Evolutionary conservation across 1,140 invertebrate species (phyloP).

Genomic region (Drosophila nigrodunni): DNA sequence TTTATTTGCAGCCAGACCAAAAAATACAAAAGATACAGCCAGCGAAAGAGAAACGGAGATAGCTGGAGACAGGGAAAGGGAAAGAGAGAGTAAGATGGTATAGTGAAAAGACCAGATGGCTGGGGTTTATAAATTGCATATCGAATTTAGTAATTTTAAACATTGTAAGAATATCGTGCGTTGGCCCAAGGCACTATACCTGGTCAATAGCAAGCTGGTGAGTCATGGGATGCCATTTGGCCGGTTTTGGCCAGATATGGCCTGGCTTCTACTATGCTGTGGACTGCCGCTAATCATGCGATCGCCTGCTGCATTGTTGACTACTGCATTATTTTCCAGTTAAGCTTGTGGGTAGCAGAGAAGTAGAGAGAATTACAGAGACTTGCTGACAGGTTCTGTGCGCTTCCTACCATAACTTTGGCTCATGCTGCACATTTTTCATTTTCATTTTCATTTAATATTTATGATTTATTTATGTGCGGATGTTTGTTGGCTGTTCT

Average conservation of each 20-base stretch:
- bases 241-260: background rate
- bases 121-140: slow-evolving; percentile 77
- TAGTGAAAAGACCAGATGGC: background rate
- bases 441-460: slow-evolving; percentile 80
- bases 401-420: slow-evolving; percentile 59
- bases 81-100: background rate
- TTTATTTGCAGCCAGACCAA: background rate
- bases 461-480: slow-evolving; percentile 83
- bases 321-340: slow-evolving; percentile 57
- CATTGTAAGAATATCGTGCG: slow-evolving; percentile 70
- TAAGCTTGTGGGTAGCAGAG: background rate
- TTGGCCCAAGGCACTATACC: slow-evolving; percentile 44
- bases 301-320: slow-evolving; percentile 70
- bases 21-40: slow-evolving; percentile 9
- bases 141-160: slow-evolving; percentile 79
- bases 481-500: slow-evolving; percentile 78
- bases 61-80: background rate
- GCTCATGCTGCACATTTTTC: slow-evolving; percentile 69
- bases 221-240: slow-evolving; percentile 28
- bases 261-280: slow-evolving; percentile 16
- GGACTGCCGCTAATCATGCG: slow-evolving; percentile 76
- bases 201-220: slow-evolving; percentile 17
- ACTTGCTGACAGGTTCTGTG: slow-evolving; percentile 76
- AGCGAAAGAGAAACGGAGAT: background rate
- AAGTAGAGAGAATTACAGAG: slow-evolving; percentile 9